A percentile compares a stretch with the other conserved stretches of the same genome.
phyloP scores from a whole-genome alignment of 30 jellyfish, hydroid and myxozoan species.

The Cassiopea xamachana region DNA sequence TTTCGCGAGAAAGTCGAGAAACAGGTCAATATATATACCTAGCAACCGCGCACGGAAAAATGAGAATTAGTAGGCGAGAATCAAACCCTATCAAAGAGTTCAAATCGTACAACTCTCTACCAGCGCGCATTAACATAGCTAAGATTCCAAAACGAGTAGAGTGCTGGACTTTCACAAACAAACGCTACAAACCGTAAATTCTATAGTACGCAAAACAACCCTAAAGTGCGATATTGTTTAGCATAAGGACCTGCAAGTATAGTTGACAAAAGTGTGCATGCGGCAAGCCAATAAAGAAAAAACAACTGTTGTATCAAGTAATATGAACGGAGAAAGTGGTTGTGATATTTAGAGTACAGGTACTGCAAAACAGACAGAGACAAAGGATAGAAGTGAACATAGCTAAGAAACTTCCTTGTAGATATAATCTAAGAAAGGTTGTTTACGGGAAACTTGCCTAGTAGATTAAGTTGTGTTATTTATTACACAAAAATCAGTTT shows the following conservation, averaged over 20 bases:
- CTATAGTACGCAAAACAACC: not conserved
- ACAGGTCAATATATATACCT: constrained; percentile 3
- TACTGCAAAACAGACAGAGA: not conserved
- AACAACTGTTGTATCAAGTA: not conserved
- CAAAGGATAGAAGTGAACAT: not conserved
- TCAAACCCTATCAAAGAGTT: not conserved
- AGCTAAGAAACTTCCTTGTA: not conserved
- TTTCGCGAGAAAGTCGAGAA: not conserved
- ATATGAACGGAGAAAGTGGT: not conserved
- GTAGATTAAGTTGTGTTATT: too few species aligned
- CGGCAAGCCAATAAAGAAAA: not conserved
- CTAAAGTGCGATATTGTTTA: not conserved
- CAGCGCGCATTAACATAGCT: not conserved
- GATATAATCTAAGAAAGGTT: not conserved
- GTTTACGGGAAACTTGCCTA: not conserved
- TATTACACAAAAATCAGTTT: not conserved
- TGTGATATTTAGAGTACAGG: not conserved
- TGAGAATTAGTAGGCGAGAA: not conserved
- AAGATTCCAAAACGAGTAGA: not conserved
- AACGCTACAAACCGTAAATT: not conserved
- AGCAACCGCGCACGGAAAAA: not conserved
- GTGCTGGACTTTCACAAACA: not conserved
- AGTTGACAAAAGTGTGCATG: not conserved
- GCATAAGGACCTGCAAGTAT: constrained; percentile 1
- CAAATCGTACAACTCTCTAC: not conserved